Conservation (phyloP, 2,113 vertebrate genomes). For the Zosterops lateralis region DNA sequence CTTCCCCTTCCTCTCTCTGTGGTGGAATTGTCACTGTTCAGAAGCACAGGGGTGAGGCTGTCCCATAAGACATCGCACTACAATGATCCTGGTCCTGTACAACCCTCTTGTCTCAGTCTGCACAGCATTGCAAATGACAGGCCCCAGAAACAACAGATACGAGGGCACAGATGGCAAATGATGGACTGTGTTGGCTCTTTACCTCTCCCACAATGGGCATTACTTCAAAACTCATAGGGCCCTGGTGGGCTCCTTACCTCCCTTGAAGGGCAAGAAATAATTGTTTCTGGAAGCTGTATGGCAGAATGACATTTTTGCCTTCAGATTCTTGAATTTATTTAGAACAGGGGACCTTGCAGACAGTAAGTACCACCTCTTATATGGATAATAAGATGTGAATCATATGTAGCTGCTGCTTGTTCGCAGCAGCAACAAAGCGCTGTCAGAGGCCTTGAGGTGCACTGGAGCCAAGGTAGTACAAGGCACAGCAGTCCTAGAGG, state of each 20-base stretch:
- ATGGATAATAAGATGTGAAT: background rate
- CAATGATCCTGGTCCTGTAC: background rate
- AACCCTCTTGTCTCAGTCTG: background rate
- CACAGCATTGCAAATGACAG: background rate
- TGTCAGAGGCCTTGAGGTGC: background rate
- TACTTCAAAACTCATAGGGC: background rate
- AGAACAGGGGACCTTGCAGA: background rate
- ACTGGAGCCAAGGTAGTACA: background rate
- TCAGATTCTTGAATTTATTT: slow-evolving; percentile 18
- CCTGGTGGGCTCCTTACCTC: background rate
- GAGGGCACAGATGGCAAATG: background rate
- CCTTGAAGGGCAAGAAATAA: background rate
- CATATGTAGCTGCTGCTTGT: background rate
- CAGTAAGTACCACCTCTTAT: background rate
- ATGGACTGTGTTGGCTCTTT: background rate
- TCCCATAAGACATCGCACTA: background rate
- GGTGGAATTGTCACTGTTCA: background rate
- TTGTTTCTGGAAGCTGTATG: background rate
- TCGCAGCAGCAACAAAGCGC: background rate
- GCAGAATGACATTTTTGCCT: background rate
- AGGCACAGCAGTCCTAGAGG: background rate
- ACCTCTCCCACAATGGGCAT: background rate
- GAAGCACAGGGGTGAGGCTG: background rate
- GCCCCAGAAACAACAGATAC: background rate
- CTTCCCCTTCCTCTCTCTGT: background rate